Percentiles rank a stretch among this genome's conserved stretches.
Evolutionary conservation across 2,113 vertebrate species (phyloP).

Genomic region (Paracanthobrama guichenoti): DNA sequence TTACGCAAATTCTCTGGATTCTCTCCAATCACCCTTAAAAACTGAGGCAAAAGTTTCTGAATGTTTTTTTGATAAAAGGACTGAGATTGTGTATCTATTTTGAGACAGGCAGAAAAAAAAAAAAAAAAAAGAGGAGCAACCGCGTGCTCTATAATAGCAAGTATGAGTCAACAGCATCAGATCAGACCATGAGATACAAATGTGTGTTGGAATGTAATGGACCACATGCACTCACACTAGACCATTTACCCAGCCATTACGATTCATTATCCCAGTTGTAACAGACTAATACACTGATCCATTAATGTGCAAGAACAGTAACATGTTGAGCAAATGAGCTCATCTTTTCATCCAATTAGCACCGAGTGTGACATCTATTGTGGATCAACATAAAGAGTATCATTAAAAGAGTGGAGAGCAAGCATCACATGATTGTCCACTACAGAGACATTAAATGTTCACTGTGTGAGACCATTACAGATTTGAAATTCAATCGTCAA

Average conservation of each 20-base stretch:
- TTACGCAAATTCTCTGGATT: conserved; percentile 2
- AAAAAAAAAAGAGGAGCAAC: not conserved
- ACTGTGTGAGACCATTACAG: not conserved
- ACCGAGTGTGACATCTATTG: conserved; percentile 55
- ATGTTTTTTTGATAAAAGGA: not conserved
- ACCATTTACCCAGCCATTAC: conserved; percentile 32
- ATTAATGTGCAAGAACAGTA: conserved; percentile 52
- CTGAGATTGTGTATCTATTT: not conserved
- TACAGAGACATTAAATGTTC: conserved; percentile 23
- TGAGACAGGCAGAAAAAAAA: not conserved
- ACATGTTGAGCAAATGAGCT: conserved; percentile 50
- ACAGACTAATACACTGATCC: conserved; percentile 35
- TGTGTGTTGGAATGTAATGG: conserved; percentile 19
- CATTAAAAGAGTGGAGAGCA: conserved; percentile 31
- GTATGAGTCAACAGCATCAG: conserved; percentile 9
- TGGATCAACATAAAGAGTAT: conserved; percentile 43
- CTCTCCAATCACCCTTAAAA: not conserved
- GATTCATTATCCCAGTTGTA: conserved; percentile 52
- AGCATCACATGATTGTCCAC: conserved; percentile 22
- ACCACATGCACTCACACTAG: not conserved
- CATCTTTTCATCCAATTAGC: conserved; percentile 60
- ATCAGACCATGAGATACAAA: conserved; percentile 6
- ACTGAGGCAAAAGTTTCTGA: not conserved
- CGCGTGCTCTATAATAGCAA: not conserved
- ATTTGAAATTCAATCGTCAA: not conserved